Conservation (phyloP, 2,888 invertebrate species). For the Vannuccia rotundouncinata region DNA sequence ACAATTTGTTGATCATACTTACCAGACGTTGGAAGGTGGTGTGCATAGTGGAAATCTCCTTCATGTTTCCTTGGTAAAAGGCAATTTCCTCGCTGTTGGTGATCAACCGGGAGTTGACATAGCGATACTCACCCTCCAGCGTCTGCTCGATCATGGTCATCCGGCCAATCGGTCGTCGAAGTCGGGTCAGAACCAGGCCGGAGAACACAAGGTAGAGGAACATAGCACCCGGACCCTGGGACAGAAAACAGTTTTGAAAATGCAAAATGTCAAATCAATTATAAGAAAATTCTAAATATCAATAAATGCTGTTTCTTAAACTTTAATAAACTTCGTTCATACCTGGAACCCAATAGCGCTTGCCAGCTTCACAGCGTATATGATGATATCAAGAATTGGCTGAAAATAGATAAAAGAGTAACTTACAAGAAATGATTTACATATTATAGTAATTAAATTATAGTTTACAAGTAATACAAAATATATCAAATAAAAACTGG, state of each 20-base stretch:
- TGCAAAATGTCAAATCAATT: slow-evolving; percentile 25
- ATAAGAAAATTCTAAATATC: too few species aligned
- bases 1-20: slow-evolving; percentile 43
- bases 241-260: slow-evolving; percentile 37
- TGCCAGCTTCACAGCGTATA: slow-evolving; percentile 83
- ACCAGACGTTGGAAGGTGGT: slow-evolving; percentile 79
- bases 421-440: too few species aligned
- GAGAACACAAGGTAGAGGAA: slow-evolving; percentile 78
- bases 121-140: slow-evolving; percentile 94
- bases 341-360: slow-evolving; percentile 73
- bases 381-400: slow-evolving; percentile 83
- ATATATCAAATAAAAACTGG: too few species aligned
- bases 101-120: slow-evolving; percentile 87
- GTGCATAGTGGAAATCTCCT: slow-evolving; percentile 78
- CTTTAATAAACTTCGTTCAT: too few species aligned
- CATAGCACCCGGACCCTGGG: slow-evolving; percentile 79
- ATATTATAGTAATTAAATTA: too few species aligned
- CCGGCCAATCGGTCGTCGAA: slow-evolving; percentile 77
- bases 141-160: slow-evolving; percentile 90
- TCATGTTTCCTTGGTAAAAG: slow-evolving; percentile 63
- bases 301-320: too few species aligned
- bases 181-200: slow-evolving; percentile 73
- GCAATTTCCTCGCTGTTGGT: slow-evolving; percentile 90
- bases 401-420: too few species aligned
- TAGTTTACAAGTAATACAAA: too few species aligned